Base-by-base conservation (phyloP, 2,888 invertebrate species). In the Drosophila rubida region DNA sequence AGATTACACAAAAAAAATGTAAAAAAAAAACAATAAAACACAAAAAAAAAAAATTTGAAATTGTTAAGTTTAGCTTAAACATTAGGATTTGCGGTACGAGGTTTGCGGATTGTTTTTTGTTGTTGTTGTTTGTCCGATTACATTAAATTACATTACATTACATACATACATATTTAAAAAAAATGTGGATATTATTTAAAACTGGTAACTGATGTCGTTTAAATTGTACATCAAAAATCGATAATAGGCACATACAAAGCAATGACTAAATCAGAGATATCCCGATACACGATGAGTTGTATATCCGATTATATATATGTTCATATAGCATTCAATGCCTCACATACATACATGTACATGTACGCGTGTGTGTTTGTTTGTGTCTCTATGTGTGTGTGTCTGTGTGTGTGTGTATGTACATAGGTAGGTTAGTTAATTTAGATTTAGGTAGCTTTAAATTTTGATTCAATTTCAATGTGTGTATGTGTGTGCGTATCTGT, bases 231-330 rank as follows among this genome's bases (percentile, higher is more conserved):
- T 87, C 79, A 65, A 83, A 81, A 87, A 83, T 87, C 66, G 78
- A 71, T 84, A 83, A 87, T 87, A 83, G 82, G 82, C 82, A 83
- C 82, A 83, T 83, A 85, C 74, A 83, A 87, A 83, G 85, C 87
- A 83, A 83, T 84, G 85, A 87, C 82, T 87, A 83, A 83, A 84
- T 74, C 76, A 86, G 81, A 81, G 67, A 49, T 69, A 69, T 63
- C 58, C 63, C 65, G 75, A 78, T 78, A 72, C 61, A 63, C 39
- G 58, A 57, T 53, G 42, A 46, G 22, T 55, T 42, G 30, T 32
- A 51, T 48, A 60, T 37, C 41, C 37, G 60, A 23, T 32, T 58
- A 42, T 13, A 54, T 59, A 16, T 51, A 66, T 45, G 39, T 57
- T 55, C 25, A 35, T 55, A 30, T 37, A 37, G 35, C 35, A 37